These are phyloP conservation scores for Desmodus rotundus DNA, from an alignment of 2,113 vertebrate genomes.

Conservation along the genomic window DNA sequence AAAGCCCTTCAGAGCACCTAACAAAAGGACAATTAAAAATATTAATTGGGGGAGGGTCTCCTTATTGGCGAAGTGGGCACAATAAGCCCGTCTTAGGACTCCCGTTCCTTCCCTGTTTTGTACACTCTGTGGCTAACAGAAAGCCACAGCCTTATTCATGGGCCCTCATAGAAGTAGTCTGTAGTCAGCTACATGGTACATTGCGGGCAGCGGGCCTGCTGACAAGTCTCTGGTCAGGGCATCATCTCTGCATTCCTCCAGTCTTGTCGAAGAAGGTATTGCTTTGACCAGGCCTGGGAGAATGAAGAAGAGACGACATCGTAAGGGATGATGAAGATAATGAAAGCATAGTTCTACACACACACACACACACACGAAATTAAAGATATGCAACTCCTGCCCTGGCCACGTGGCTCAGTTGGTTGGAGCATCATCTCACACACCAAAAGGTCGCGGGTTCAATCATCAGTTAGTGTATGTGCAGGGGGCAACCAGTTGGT, in stretches of 20 bases:
- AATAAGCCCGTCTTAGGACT: neutral
- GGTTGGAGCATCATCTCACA: too few relatives aligned
- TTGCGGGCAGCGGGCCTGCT: fast-evolving
- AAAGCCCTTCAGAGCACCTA: neutral
- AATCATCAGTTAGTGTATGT: too few relatives aligned
- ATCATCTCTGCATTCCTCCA: neutral
- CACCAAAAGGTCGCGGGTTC: too few relatives aligned
- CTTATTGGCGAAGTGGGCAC: neutral
- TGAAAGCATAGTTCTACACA: neutral
- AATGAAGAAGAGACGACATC: neutral
- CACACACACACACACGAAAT: neutral
- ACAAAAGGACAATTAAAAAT: neutral
- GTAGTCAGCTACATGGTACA: neutral
- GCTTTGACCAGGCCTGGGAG: neutral
- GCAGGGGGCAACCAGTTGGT: too few relatives aligned
- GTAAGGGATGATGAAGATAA: neutral
- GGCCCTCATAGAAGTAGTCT: fast-evolving
- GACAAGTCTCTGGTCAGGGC: neutral
- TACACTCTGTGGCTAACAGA: neutral
- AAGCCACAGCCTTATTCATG: neutral
- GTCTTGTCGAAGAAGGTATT: neutral
- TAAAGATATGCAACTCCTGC: neutral
- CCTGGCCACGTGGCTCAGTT: too few relatives aligned
- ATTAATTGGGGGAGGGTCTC: neutral
- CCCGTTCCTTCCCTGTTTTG: neutral